Conservation (phyloP, 2,113 vertebrate species). For the Aldabrachelys gigantea region DNA sequence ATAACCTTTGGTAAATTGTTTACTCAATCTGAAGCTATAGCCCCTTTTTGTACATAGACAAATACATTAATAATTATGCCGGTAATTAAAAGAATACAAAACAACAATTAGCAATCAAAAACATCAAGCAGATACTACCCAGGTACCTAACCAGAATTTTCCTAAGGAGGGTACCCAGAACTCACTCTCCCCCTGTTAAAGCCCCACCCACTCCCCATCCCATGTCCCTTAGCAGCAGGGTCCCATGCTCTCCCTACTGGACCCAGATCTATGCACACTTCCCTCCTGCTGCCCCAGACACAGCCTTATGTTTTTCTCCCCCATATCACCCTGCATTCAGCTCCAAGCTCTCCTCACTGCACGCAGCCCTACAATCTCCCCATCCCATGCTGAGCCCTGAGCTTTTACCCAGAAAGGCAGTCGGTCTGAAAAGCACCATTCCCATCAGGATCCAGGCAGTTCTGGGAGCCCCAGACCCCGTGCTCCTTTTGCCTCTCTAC, state of each 20-base stretch:
- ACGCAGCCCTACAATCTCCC: not conserved
- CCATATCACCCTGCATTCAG: no score
- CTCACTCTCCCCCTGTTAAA: not conserved
- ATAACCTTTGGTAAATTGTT: not conserved
- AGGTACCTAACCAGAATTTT: not conserved
- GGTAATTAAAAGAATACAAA: not conserved
- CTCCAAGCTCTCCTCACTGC: not conserved
- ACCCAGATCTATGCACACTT: not conserved
- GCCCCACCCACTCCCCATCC: not conserved
- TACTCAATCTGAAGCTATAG: not conserved
- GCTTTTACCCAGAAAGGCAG: not conserved
- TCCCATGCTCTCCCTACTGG: not conserved
- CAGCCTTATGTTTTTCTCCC: not conserved
- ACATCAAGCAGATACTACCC: not conserved
- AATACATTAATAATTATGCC: not conserved
- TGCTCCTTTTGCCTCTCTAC: not conserved
- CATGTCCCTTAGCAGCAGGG: not conserved
- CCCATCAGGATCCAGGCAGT: not conserved
- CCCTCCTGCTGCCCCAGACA: not conserved
- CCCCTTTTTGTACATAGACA: not conserved
- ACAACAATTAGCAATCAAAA: not conserved
- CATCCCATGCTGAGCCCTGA: not conserved
- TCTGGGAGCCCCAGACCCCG: not conserved
- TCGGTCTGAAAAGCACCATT: not conserved
- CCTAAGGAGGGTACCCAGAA: not conserved